A percentile compares a stretch with the other conserved stretches of the same genome.
Conservation (phyloP, 2,113 vertebrate species). For the Etia nguti region DNA sequence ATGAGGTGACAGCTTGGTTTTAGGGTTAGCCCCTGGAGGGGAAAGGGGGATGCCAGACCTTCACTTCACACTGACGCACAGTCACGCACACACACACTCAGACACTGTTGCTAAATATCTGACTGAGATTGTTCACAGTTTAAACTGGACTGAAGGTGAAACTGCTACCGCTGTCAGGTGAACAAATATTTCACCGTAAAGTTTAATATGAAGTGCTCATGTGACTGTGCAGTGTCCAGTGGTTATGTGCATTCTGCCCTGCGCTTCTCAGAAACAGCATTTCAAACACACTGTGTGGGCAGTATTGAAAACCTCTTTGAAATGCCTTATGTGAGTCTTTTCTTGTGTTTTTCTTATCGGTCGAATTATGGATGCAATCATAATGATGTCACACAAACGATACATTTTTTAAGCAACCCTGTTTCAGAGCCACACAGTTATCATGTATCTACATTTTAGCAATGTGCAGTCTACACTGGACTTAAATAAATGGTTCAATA, state of each 20-base stretch:
- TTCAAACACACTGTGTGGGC: neutral
- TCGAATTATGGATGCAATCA: neutral
- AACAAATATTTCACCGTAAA: neutral
- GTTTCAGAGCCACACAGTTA: neutral
- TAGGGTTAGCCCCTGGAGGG: slow-evolving; percentile 26
- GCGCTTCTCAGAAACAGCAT: neutral
- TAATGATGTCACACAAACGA: accelerated
- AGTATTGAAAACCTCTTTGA: neutral
- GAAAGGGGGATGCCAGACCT: neutral
- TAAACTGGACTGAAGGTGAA: neutral
- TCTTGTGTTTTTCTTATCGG: neutral
- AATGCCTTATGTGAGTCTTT: neutral
- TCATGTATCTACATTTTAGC: neutral
- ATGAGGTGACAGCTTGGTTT: slow-evolving; percentile 38
- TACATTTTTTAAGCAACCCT: neutral
- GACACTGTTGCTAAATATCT: slow-evolving; percentile 12
- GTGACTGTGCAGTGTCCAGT: neutral
- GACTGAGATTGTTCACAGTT: neutral
- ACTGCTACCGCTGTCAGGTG: neutral
- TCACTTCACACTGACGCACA: neutral
- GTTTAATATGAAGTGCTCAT: neutral
- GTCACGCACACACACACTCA: neutral
- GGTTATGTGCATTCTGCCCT: neutral
- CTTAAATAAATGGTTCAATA: neutral
- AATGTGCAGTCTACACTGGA: neutral